Base-by-base conservation (phyloP, 2,888 invertebrate species). In the Gortyna flavago region DNA sequence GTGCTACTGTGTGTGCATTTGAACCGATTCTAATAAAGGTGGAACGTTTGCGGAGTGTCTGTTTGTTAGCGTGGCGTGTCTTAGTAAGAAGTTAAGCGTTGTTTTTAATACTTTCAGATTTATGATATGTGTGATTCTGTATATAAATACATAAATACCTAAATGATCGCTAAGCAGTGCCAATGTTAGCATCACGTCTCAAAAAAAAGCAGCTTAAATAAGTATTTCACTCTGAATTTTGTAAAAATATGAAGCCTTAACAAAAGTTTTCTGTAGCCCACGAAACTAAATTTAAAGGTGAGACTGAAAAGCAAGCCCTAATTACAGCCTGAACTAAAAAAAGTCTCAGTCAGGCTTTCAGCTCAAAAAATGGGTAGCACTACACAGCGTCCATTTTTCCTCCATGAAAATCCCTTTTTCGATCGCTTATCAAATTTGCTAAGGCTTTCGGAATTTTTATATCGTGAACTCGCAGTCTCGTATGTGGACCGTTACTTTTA, bases 341-440 rank as follows among this genome's bases (percentile, higher is more conserved):
- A 69, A 25, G 16, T 68, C 48, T 65, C 29, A 72, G 59, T 76
- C 57, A 64, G 62, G 70, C 83, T 85, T 82, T 83, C 21, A 68
- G 70, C 61, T 65, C 54, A 16, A 65, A 85, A 83, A 75, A 72
- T 72, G 65, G 35, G 41, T 48, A 54, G 51, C 81, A 32, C 61
- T 69, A 35, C 72, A 59, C 41, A 54, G 51, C 48, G 3, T 66
- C 66, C 70, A 75, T 72, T 75, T 77, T 76, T 65, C 29, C 65
- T 66, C 38, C 51, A 62, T 76, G 13, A 77, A 74, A 75, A 57
- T 66, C 51, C 57, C 44, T 32, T 77, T 75, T 77, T 61, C 72
- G 70, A 67, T 74, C 66, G 65, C 72, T 85, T 75, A 77, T 87
- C 74, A 85, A 79, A 79, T 70, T 77, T 76, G 64, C 61, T 64